phyloP scores from a whole-genome alignment of 2,888 invertebrate species.

The Hirtodrosophila histrioides region DNA sequence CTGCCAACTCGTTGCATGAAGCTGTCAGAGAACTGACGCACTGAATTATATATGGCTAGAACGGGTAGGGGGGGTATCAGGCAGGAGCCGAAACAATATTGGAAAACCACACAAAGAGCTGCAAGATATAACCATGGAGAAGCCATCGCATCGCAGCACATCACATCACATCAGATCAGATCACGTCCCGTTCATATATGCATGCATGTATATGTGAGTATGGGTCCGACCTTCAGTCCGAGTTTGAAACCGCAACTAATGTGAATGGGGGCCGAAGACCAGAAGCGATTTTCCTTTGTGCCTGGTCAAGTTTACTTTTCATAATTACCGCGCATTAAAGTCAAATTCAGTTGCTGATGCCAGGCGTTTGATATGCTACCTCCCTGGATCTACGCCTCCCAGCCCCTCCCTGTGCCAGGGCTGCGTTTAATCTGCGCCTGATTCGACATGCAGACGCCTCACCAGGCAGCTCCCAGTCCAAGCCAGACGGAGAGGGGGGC shows the following conservation, averaged over 20 bases:
- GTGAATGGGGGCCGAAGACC: slow-evolving; percentile 50
- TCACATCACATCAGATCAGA: slow-evolving; percentile 6
- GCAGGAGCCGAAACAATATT: slow-evolving; percentile 40
- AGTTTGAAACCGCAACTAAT: slow-evolving; percentile 62
- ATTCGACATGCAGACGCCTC: slow-evolving; percentile 68
- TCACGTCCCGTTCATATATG: slow-evolving; percentile 13
- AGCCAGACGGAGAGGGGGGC: not conserved
- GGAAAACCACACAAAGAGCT: slow-evolving; percentile 50
- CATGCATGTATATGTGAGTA: not conserved
- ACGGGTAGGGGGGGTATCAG: not conserved
- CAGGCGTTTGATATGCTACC: slow-evolving; percentile 47
- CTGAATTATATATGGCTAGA: slow-evolving; percentile 61
- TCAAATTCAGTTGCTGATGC: slow-evolving; percentile 66
- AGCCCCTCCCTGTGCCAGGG: slow-evolving; percentile 8
- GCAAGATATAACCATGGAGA: slow-evolving; percentile 11
- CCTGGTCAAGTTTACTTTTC: slow-evolving; percentile 67
- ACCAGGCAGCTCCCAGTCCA: slow-evolving; percentile 16
- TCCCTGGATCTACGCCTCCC: slow-evolving; percentile 1
- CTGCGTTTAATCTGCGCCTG: slow-evolving; percentile 58
- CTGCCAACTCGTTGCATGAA: slow-evolving; percentile 54
- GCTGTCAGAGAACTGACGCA: slow-evolving; percentile 70
- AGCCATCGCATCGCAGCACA: slow-evolving; percentile 10
- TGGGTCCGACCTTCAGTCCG: slow-evolving; percentile 47
- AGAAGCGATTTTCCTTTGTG: slow-evolving; percentile 60
- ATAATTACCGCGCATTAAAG: slow-evolving; percentile 74